phyloP scores from a whole-genome alignment of 35 echinoderm and acorn worm genomes.

The Anneissia japonica region DNA sequence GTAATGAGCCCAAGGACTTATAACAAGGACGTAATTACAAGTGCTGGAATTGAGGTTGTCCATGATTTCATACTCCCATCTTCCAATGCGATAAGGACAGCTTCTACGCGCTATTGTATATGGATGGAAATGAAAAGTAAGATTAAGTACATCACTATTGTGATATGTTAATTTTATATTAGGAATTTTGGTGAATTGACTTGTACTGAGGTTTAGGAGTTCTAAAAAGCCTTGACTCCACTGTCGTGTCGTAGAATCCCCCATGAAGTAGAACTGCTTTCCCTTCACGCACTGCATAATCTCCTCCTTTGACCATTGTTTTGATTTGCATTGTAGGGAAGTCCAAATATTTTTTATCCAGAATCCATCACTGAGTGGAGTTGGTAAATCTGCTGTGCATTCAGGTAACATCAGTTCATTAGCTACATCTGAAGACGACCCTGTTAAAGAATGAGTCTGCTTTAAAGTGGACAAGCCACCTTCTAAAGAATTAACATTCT shows the following conservation, averaged over 20 bases:
- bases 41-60: background rate
- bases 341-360: background rate
- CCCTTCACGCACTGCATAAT: no score
- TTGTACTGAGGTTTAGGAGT: no score
- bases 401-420: no score
- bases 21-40: constrained; percentile 7
- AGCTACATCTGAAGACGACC: no score
- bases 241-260: no score
- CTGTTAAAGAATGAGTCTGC: no score
- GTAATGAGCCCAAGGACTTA: constrained; percentile 45
- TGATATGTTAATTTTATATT: no score
- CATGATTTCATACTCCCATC: background rate
- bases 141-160: background rate
- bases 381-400: background rate
- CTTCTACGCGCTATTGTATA: background rate
- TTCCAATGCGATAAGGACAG: background rate
- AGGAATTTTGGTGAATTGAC: no score
- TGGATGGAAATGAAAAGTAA: background rate
- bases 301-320: background rate
- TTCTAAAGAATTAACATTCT: no score
- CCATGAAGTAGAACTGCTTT: no score
- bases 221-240: no score
- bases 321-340: background rate
- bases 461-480: no score
- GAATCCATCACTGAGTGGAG: background rate